Base-by-base conservation (phyloP, 2,797 vertebrate genomes). In the Notoglanidium macrostoma region DNA sequence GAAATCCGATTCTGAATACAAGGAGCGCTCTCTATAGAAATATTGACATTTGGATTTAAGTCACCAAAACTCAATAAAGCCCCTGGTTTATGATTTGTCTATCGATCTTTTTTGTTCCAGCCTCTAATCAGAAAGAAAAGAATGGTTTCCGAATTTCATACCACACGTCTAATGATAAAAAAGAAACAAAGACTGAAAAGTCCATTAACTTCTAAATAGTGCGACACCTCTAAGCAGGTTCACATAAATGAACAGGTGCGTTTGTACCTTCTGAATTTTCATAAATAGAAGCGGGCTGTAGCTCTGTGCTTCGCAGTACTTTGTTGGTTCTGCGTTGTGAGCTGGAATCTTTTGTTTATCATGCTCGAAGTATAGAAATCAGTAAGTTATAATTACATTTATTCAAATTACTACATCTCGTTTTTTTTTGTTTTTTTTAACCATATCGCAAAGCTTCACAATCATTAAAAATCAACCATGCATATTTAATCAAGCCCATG, bases 401-500 rank as follows among this genome's bases (percentile, higher is more conserved):
- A 83, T 83, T 77, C 46, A 87, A 76, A 83, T 83, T 49, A 76
- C 80, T 32, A 83, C 26, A 29, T 83, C 76, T 81, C 44, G 32
- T n/a, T 32, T 49, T 44, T 57, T 23, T 77, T 76, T 35, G 23
- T 79, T 81, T n/a, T 65, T 1, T 49, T 44, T 57, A 5, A 63
- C 6, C 44, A 6, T 12, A 55, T 67, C 23, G 8, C 51, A 78
- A 23, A 49, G 57, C n/a, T 67, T 76, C 55, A 35, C 68, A 40
- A 87, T 83, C 79, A 65, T 61, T 63, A 63, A 73, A 76, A 83
- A 63, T 83, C 80, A 87, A 54, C 86, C 70, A 44, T 83, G 80
- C 80, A 83, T 54, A 51, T 73, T 83, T 74, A 74, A 83, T 87
- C 86, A 49, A 35, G 65, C 21, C 70, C 23, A 32, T 51, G 54